Evolutionary conservation across 2,797 vertebrate species (phyloP).

Genomic region (Silurus lanzhouensis): DNA sequence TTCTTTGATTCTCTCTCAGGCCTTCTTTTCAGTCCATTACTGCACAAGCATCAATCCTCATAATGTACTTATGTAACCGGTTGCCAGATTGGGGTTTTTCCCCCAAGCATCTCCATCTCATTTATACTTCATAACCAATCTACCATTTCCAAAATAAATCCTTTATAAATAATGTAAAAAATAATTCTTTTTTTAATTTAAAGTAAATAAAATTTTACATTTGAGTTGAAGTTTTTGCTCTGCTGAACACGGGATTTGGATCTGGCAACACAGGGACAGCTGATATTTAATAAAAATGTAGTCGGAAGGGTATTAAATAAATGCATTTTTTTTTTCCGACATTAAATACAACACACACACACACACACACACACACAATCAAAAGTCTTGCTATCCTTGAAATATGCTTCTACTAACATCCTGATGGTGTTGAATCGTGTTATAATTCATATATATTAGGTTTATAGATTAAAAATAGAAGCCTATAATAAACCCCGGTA

Average conservation of each 20-base stretch:
- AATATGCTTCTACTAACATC: not conserved
- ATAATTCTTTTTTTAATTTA: too few species aligned
- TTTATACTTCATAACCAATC: not conserved
- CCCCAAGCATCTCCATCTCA: too few species aligned
- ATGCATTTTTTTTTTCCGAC: too few species aligned
- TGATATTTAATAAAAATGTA: not conserved
- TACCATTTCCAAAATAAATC: not conserved
- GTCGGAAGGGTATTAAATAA: not conserved
- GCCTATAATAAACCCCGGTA: not conserved
- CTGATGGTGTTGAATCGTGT: not conserved
- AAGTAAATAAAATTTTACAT: too few species aligned
- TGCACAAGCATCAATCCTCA: slow-evolving; percentile 7
- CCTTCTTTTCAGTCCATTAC: not conserved
- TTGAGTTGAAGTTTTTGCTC: not conserved
- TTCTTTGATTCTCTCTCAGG: too few species aligned
- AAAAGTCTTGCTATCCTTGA: too few species aligned
- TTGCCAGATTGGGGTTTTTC: not conserved
- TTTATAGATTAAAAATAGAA: not conserved
- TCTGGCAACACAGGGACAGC: not conserved
- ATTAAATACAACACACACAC: not conserved
- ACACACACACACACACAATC: not conserved
- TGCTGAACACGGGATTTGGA: not conserved
- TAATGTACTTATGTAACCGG: slow-evolving; percentile 29
- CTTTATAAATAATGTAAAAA: not conserved
- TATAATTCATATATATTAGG: not conserved